Base-by-base conservation (phyloP, 2,888 invertebrate species). In the Polia nebulosa region DNA sequence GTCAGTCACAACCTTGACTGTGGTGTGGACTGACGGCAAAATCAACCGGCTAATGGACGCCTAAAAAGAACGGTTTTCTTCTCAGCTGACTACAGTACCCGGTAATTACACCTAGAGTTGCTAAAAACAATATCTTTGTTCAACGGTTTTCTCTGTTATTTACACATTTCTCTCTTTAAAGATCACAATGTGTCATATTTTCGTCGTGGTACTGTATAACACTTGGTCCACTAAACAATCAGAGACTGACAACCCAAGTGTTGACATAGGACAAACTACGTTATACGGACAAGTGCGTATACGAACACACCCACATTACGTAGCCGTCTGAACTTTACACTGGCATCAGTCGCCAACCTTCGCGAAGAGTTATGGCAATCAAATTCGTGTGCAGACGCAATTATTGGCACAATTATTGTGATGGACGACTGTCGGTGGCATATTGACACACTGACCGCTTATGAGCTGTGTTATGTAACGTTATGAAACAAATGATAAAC, bases 351-450 rank as follows among this genome's bases (percentile, higher is more conserved):
- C 76, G 27, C 27, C 45, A 64, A 68, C 81, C 82, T 82, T 82
- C 78, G 22, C 15, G 9, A 39, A 44, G 61, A 76, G 53, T 80
- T 80, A 72, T 59, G 27, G 34, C 74, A 82, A 82, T 80, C 25
- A 72, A 71, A 72, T 76, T 78, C 72, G 78, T 72, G 70, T 68
- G 63, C 45, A 53, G 32, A 58, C 51, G 44, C 32, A 53, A 17
- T 72, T 73, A 78, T 83, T 82, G 78, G 49, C 61, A 47, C 72
- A 74, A 78, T 78, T 76, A 74, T 63, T 73, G 22, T 60, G 60
- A 68, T 57, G 52, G 22, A 51, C n/a, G 13, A 36, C 22, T 36
- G 53, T 58, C n/a, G 47, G 52, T 57, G 67, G 5, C 34, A 45
- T 58, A 68, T 60, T 68, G 60, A 61, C 57, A 61, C 34, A 57